Percentiles rank a stretch among this genome's conserved stretches.
Evolutionary conservation across 2,113 vertebrate genomes (phyloP).

Genomic region (Agapornis roseicollis): DNA sequence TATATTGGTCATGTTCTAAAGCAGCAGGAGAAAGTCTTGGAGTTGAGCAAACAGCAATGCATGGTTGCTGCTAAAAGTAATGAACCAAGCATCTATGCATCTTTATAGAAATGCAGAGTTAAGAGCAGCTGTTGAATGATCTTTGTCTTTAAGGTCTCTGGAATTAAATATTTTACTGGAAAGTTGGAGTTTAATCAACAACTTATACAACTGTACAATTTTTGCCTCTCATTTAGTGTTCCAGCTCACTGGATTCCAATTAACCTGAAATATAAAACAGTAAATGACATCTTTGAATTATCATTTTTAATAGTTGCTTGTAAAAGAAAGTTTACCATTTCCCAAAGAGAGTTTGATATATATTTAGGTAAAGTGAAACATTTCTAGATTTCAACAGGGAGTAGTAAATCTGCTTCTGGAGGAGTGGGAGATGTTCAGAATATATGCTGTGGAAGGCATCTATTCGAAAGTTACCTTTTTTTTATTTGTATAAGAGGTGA

Average conservation of each 20-base stretch:
- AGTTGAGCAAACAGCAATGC: not conserved
- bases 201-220: not conserved
- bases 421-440: not conserved
- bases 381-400: not conserved
- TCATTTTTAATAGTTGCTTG: not conserved
- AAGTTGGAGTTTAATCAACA: not conserved
- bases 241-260: not conserved
- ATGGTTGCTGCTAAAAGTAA: not conserved
- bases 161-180: not conserved
- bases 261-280: not conserved
- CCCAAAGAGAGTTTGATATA: not conserved
- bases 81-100: not conserved
- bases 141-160: not conserved
- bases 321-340: not conserved
- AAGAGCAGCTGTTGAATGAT: not conserved
- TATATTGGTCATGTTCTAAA: not conserved
- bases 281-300: not conserved
- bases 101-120: not conserved
- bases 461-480: not conserved
- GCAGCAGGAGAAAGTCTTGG: not conserved
- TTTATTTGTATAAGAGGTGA: slow-evolving; percentile 21
- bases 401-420: not conserved
- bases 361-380: not conserved
- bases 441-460: not conserved
- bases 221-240: not conserved